phyloP scores from a whole-genome alignment of 2,797 vertebrate genomes.

The Nannoperca australis region DNA sequence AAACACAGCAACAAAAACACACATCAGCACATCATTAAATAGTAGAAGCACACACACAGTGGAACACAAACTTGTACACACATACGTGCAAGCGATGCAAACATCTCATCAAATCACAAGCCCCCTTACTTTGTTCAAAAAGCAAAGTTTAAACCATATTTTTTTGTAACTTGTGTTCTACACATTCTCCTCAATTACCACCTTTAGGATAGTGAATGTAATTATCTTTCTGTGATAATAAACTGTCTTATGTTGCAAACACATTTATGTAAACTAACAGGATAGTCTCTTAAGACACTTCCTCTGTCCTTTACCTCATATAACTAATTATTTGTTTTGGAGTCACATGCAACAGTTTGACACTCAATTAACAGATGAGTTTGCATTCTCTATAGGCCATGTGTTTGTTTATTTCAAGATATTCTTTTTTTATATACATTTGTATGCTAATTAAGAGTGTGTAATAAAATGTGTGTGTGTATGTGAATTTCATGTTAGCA shows the following conservation, averaged over 20 bases:
- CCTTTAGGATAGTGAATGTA: constrained; percentile 35
- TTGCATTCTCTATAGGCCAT: constrained; percentile 46
- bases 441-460: constrained; percentile 60
- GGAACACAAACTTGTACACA: constrained; percentile 42
- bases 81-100: constrained; percentile 28
- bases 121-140: constrained; percentile 40
- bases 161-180: neutral
- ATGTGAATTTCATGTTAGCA: constrained; percentile 14
- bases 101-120: constrained; percentile 50
- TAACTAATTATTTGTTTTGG: constrained; percentile 70
- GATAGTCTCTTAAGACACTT: constrained; percentile 53
- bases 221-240: constrained; percentile 57
- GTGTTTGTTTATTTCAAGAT: constrained; percentile 65
- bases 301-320: constrained; percentile 63
- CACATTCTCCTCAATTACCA: constrained; percentile 42
- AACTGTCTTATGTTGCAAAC: constrained; percentile 38
- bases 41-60: constrained; percentile 43
- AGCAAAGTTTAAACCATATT: constrained; percentile 49
- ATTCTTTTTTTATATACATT: constrained; percentile 57
- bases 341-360: constrained; percentile 63
- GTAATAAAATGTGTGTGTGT: neutral
- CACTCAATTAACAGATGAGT: constrained; percentile 72
- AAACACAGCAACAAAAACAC: constrained; percentile 78
- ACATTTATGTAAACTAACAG: constrained; percentile 43
- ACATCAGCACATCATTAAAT: constrained; percentile 76